phyloP scores from a whole-genome alignment of 2,113 vertebrate genomes.

The Bubalus kerabau region DNA sequence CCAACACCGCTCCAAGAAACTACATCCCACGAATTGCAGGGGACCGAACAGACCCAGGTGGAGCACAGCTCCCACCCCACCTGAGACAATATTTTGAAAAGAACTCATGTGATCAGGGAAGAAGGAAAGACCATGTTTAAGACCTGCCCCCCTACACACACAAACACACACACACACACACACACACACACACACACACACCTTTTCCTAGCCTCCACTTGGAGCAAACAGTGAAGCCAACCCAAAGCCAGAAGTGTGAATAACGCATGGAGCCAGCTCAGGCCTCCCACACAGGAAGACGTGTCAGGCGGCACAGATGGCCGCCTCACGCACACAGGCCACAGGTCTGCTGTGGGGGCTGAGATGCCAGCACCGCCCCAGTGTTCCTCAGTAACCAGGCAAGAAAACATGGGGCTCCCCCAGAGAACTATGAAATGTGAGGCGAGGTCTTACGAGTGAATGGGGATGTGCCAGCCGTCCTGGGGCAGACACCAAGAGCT shows the following conservation, averaged over 20 bases:
- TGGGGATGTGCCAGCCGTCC: neutral
- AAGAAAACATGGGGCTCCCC: neutral
- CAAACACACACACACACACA: neutral
- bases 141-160: neutral
- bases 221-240: neutral
- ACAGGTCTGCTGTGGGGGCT: neutral
- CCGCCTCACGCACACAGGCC: neutral
- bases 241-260: neutral
- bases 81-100: neutral
- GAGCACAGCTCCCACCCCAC: neutral
- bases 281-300: neutral
- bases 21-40: neutral
- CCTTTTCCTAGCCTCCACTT: neutral
- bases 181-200: neutral
- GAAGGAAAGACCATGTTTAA: neutral
- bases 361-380: neutral
- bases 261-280: neutral
- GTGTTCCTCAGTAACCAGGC: neutral
- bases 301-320: neutral
- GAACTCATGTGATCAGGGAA: neutral
- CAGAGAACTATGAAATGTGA: neutral
- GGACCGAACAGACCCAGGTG: neutral
- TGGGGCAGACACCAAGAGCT: slow-evolving; percentile 7
- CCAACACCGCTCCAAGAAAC: neutral
- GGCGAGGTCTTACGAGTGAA: neutral